A percentile compares a stretch with the other conserved stretches of the same genome.
Evolutionary conservation across 2,888 invertebrate genomes (phyloP).

Genomic region (Cheilosia grossa): DNA sequence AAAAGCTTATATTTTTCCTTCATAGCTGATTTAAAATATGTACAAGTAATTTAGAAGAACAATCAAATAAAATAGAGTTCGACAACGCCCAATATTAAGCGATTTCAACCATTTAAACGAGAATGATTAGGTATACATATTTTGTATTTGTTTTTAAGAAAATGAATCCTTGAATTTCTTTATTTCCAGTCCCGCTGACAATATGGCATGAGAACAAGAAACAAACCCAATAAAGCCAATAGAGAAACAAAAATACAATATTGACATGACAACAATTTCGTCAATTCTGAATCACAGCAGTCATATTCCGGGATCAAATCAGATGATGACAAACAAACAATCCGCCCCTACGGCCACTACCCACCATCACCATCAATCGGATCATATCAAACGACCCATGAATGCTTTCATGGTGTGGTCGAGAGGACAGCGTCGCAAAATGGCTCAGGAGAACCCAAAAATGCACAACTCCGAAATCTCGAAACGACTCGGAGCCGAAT

Average conservation of each 20-base stretch:
- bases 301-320: constrained; percentile 56
- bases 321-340: constrained; percentile 60
- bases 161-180: no score
- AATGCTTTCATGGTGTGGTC: constrained; percentile 99
- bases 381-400: constrained; percentile 98
- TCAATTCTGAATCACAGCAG: constrained; percentile 72
- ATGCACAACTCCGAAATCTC: constrained; percentile 96
- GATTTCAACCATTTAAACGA: no score
- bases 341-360: constrained; percentile 66
- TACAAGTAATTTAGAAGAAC: no score
- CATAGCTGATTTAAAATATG: no score
- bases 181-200: background rate
- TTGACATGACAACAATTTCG: constrained; percentile 75
- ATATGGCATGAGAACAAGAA: background rate
- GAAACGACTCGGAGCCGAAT: constrained; percentile 94
- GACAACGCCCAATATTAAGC: no score
- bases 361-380: constrained; percentile 81
- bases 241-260: background rate
- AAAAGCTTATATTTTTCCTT: no score
- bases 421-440: constrained; percentile 94
- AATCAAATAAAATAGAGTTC: no score
- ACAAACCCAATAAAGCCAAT: background rate
- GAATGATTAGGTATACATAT: no score
- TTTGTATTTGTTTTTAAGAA: no score
- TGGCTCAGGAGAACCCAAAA: constrained; percentile 97